Base-by-base conservation (phyloP, 2,888 invertebrate genomes). In the Pyrgus malvae region DNA sequence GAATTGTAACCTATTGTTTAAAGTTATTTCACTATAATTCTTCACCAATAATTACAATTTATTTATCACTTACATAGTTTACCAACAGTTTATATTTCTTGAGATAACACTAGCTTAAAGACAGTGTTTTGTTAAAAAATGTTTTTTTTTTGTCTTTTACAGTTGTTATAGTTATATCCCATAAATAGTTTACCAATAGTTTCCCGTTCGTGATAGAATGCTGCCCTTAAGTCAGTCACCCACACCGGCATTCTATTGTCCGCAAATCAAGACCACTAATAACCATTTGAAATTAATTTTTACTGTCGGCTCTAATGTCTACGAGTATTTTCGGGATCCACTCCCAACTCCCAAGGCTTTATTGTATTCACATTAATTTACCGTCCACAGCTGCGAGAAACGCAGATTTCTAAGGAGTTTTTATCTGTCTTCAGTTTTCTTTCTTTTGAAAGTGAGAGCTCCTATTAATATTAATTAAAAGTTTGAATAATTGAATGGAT, bases 381-480 rank as follows among this genome's bases (percentile, higher is more conserved):
- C 81, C 84, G 83, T 83, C 83, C 79, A 74, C 85, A 85, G 88
- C 88, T 87, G 89, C 77, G 80, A 79, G 78, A 81, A 83, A 83
- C 82, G 84, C 75, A 64, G 83, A 83, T 83, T 87, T 85, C 86
- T 85, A 83, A 86, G 84, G 84, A 87, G 77, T 88, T 87, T 89
- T 89, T 88, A 83, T 88, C 86, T 76, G 76, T 76, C 74, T 76
- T 74, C 76, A 74, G 82, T 81, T 80, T 87, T 86, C 82, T 86
- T 89, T 87, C 87, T 83, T 88, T 86, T 79, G 80, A 80, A 83
- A 87, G 77, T 82, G 82, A 83, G 83, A 81, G 81, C 78, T 80
- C 77, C 87, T 90, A 89, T 88, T 90, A 88, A 90, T 90, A 89
- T 90, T 90, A 89, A 90, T 89, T 89, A 89, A 89, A 90, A 89